These are phyloP conservation scores for Gasterosteus nipponicus DNA, from an alignment of 2,113 vertebrate genomes.

Conservation along the genomic window DNA sequence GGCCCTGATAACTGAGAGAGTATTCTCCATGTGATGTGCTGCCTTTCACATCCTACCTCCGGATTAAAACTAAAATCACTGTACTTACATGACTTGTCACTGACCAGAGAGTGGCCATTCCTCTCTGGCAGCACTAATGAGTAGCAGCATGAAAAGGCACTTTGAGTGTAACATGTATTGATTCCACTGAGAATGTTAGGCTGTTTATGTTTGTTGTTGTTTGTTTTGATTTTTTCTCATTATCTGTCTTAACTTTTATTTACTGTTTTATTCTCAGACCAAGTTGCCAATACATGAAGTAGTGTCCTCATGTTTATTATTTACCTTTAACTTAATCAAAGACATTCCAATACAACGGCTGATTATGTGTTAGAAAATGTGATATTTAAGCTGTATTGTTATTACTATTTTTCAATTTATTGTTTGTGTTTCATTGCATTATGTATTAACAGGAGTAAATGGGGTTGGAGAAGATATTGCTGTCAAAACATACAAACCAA, in stretches of 20 bases:
- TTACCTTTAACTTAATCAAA: neutral
- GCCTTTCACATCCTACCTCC: neutral
- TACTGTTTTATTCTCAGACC: neutral
- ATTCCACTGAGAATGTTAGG: neutral
- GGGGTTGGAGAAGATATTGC: neutral
- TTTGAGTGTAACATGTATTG: neutral
- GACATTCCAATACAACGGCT: neutral
- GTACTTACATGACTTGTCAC: neutral
- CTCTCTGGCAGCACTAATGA: neutral
- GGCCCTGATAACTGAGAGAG: constrained; percentile 67
- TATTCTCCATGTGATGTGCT: constrained; percentile 29
- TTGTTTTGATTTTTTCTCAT: neutral
- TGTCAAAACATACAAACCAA: neutral
- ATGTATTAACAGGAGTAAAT: neutral
- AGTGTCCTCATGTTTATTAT: neutral
- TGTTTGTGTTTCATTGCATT: neutral
- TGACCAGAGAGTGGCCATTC: neutral
- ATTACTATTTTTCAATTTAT: neutral
- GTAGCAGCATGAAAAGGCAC: neutral
- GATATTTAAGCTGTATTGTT: neutral
- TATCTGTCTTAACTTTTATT: neutral
- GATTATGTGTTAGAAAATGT: neutral
- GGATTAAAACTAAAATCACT: neutral
- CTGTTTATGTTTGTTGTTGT: neutral
- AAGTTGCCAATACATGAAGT: neutral